Base-by-base conservation (phyloP, 2,797 vertebrate species). In the Poliocrania exsul region DNA sequence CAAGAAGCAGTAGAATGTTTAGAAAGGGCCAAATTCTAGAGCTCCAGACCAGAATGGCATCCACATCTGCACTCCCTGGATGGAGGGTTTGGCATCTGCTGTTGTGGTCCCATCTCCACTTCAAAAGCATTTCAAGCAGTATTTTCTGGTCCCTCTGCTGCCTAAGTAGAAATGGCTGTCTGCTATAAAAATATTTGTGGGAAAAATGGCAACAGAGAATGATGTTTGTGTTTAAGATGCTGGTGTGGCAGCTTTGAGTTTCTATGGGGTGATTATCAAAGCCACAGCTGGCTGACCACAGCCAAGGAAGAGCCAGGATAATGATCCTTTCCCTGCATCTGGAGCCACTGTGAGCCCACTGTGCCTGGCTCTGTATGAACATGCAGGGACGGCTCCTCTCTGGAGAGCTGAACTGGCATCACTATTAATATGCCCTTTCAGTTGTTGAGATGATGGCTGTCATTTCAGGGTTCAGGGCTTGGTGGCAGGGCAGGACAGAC, bases 91-190 rank as follows among this genome's bases (percentile, higher is more conserved):
- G 75, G 62, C 90, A 46, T 69, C 80, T 72, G 85, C 62, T 84
- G 46, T n/a, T 35, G 46, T 0, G 28, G 72, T 81, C 66, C 71
- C 75, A 78, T 77, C 92, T 87, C 75, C 72, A 47, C 92, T 85
- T 95, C 90, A 83, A 51, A 94, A 49, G 72, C 72, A 25, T 93
- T 83, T 89, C 78, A 66, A 19, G 83, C 60, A 40, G 37, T 33
- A 58, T 91, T 94, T 95, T 83, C 84, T 95, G 84, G 7, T 85
- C 79, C 0, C 64, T 40, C 67, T 91, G 88, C 92, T 95, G 91
- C 91, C 58, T 86, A 49, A 95, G 79, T 72, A 71, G 65, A 94
- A 96, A 78, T 88, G 87, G 90, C 92, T 93, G 88, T 71, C 50
- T 89, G 72, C 86, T 89, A 5, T 71, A 61, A 90, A 94, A 93